phyloP scores from a whole-genome alignment of 2,888 invertebrate genomes.

The Argyresthia goedartella region DNA sequence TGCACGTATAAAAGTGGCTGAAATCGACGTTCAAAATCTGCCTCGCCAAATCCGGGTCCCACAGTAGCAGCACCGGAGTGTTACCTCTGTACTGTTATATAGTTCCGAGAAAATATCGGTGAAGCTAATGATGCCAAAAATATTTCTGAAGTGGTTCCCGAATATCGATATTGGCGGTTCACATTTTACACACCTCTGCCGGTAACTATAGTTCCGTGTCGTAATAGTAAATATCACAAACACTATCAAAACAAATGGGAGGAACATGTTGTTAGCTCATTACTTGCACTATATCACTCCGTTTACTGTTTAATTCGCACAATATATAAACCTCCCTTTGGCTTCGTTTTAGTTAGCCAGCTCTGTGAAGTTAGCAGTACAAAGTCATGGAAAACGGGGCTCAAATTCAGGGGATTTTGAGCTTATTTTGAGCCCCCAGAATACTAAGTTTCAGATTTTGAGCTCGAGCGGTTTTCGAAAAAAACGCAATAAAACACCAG shows the following conservation, averaged over 20 bases:
- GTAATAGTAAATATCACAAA: slow-evolving; percentile 26
- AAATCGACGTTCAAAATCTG: slow-evolving; percentile 7
- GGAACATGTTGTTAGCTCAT: background rate
- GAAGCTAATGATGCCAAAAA: slow-evolving; percentile 22
- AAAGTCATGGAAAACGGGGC: too few species aligned
- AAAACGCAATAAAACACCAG: too few species aligned
- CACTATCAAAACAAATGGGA: slow-evolving; percentile 7
- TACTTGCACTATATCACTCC: background rate
- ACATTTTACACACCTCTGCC: slow-evolving; percentile 40
- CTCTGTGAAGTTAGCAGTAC: too few species aligned
- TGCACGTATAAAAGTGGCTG: slow-evolving; percentile 4
- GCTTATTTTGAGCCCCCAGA: too few species aligned
- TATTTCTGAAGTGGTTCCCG: slow-evolving; percentile 31
- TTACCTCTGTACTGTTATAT: slow-evolving; percentile 5
- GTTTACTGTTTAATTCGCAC: too few species aligned
- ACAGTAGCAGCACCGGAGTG: slow-evolving; percentile 7
- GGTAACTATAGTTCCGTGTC: slow-evolving; percentile 35
- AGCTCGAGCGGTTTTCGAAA: too few species aligned
- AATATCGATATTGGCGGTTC: slow-evolving; percentile 33
- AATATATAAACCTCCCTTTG: too few species aligned
- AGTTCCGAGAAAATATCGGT: background rate
- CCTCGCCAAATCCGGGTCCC: slow-evolving; percentile 8
- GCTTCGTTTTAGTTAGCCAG: too few species aligned
- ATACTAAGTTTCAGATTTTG: too few species aligned
- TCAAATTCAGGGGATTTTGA: too few species aligned